A percentile compares a stretch with the other conserved stretches of the same genome.
Evolutionary conservation across 2,113 vertebrate species (phyloP).

Genomic region (Vireo altiloquus): DNA sequence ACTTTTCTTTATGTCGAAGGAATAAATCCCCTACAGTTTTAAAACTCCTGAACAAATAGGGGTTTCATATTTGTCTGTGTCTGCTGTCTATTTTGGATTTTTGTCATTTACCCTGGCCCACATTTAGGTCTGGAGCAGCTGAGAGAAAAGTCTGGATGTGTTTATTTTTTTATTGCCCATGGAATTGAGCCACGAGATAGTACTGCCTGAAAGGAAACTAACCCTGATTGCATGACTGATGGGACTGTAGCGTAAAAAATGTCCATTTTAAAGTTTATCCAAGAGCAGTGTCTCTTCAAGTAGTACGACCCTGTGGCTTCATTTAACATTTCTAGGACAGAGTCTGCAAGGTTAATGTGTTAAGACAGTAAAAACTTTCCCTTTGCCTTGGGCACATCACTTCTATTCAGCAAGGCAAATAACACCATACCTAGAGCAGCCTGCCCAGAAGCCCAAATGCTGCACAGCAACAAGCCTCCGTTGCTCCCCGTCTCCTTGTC

Average conservation of each 20-base stretch:
- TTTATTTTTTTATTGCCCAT: conserved; percentile 22
- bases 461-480: conserved; percentile 64
- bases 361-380: conserved; percentile 56
- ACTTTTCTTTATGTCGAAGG: neutral
- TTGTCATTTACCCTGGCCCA: neutral
- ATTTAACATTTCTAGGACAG: conserved; percentile 31
- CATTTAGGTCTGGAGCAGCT: neutral
- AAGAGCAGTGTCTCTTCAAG: neutral
- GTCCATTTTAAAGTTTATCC: conserved; percentile 3
- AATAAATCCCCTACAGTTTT: neutral
- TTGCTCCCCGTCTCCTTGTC: conserved; percentile 38
- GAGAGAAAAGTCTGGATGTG: neutral
- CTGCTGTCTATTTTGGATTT: neutral
- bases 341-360: conserved; percentile 33
- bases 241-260: neutral
- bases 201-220: neutral
- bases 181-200: neutral
- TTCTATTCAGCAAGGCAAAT: conserved; percentile 65
- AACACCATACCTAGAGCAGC: conserved; percentile 44
- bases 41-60: conserved; percentile 6
- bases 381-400: conserved; percentile 52
- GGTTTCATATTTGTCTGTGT: neutral
- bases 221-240: neutral
- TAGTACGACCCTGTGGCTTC: neutral
- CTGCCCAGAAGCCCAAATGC: conserved; percentile 56